phyloP scores from a whole-genome alignment of 2,888 invertebrate species.

The Carterocephalus palaemon region DNA sequence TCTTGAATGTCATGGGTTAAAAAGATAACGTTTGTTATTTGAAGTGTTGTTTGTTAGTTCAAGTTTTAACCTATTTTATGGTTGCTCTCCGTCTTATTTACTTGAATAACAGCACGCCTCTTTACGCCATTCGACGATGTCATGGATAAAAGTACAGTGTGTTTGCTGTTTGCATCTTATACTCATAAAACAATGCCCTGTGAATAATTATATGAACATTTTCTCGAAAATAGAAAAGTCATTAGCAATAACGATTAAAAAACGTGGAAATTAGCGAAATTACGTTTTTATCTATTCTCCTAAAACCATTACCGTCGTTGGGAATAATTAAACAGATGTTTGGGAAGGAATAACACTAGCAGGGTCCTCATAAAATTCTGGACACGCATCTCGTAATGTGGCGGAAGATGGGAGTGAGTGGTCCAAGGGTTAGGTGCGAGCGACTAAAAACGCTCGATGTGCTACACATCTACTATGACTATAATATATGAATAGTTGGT shows the following conservation, averaged over 20 bases:
- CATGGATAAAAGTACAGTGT: too few relatives aligned
- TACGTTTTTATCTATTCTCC: conserved; percentile 33
- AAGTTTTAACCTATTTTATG: too few relatives aligned
- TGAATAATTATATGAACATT: too few relatives aligned
- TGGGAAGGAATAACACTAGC: conserved; percentile 49
- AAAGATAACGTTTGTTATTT: too few relatives aligned
- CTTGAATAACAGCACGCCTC: too few relatives aligned
- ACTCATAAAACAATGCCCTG: too few relatives aligned
- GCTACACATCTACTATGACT: neutral
- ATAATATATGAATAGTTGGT: too few relatives aligned
- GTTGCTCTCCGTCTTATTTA: too few relatives aligned
- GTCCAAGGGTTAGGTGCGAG: conserved; percentile 32
- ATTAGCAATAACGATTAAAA: conserved; percentile 16
- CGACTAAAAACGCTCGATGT: neutral
- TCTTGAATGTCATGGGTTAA: too few relatives aligned
- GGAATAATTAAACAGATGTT: conserved; percentile 63
- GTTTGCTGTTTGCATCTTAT: too few relatives aligned
- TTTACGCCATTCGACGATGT: too few relatives aligned
- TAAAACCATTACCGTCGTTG: conserved; percentile 44
- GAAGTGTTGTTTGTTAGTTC: too few relatives aligned
- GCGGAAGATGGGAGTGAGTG: conserved; percentile 40
- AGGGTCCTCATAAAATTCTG: conserved; percentile 59
- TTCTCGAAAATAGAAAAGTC: neutral
- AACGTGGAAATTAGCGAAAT: conserved; percentile 17
- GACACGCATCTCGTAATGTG: conserved; percentile 59